Base-by-base conservation (phyloP, 2,113 vertebrate species). In the Neoarius graeffei region DNA sequence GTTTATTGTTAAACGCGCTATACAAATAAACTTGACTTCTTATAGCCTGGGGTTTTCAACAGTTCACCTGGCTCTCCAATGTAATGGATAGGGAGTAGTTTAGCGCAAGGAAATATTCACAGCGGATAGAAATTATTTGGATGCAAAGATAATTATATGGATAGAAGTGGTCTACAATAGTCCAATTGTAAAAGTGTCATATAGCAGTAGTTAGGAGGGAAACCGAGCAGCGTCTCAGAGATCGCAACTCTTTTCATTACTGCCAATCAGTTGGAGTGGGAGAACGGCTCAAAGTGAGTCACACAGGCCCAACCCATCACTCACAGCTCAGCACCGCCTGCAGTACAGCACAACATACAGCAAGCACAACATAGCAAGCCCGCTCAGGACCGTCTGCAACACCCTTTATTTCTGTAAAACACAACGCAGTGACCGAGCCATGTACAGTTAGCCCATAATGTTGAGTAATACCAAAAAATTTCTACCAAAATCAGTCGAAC, bases 111-210 rank as follows among this genome's bases (percentile, higher is more conserved):
- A 71, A 71, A 30, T 62, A 59, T 64, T 64, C 5, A 69, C 27
- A 35, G 67, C 17, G 27, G 67, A 71, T 73, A 19, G 20, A 50
- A 23, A 64, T 64, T 64, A 13, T 67, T 67, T 52, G 48, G 73
- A 76, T 77, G 8, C 3, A 54, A 52, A 35, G 0, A 54, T 15
- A 56, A 80, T 27, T 8, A 56, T 56, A 80, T 2, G 5, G 48
- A 79, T 10, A 79, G 23, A 80, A 25, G 25, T 79, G 76, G 23
- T n/a, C n/a, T 59, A 85, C 17, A 66, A 82, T 4, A 25, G 59
- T 52, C 67, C 86, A 85, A 17, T 85, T 87, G 66, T 89, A 77
- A 85, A 73, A 85, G 19, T 86, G 88, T 80, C 76, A 30, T 83
- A 81, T 85, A 83, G 66, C 59, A 42, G 54, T 76, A 81, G 69